These are phyloP conservation scores for Dunckerocampus dactyliophorus DNA, from an alignment of 2,113 vertebrate species.

Conservation along the genomic window DNA sequence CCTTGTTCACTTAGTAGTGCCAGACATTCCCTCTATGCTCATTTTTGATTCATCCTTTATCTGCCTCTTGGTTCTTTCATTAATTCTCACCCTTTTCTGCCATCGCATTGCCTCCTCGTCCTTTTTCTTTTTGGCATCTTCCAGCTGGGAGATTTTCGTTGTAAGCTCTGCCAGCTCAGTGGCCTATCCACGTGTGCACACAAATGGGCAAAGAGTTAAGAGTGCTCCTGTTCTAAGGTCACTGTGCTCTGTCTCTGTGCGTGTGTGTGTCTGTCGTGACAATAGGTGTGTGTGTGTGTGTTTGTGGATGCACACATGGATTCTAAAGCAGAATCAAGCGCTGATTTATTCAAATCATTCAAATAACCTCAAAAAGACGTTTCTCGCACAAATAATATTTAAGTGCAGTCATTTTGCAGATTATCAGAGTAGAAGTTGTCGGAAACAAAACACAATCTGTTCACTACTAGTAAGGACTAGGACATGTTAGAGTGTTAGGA, in stretches of 20 bases:
- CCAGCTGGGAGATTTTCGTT: constrained; percentile 85
- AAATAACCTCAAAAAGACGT: background rate
- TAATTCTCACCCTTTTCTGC: constrained; percentile 87
- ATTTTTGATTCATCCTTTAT: constrained; percentile 50
- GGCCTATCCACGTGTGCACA: constrained; percentile 72
- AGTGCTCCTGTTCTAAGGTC: constrained; percentile 50
- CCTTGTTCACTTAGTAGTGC: constrained; percentile 17
- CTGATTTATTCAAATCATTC: background rate
- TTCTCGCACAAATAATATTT: too few relatives aligned
- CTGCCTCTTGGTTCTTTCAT: constrained; percentile 34
- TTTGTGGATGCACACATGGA: background rate
- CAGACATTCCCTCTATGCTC: constrained; percentile 39
- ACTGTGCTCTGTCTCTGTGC: constrained; percentile 32
- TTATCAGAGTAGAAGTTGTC: background rate
- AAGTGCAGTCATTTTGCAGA: background rate
- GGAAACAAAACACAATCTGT: background rate
- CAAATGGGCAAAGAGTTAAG: constrained; percentile 50
- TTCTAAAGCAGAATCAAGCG: background rate
- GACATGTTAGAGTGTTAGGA: background rate
- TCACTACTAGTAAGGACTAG: background rate
- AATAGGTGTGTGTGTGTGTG: constrained; percentile 1
- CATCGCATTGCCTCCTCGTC: constrained; percentile 86
- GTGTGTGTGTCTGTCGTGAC: constrained; percentile 7
- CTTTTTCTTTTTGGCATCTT: constrained; percentile 89
- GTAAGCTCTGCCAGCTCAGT: constrained; percentile 91